Conservation (phyloP, 2,797 vertebrate species). For the Eulemur rubriventer region DNA sequence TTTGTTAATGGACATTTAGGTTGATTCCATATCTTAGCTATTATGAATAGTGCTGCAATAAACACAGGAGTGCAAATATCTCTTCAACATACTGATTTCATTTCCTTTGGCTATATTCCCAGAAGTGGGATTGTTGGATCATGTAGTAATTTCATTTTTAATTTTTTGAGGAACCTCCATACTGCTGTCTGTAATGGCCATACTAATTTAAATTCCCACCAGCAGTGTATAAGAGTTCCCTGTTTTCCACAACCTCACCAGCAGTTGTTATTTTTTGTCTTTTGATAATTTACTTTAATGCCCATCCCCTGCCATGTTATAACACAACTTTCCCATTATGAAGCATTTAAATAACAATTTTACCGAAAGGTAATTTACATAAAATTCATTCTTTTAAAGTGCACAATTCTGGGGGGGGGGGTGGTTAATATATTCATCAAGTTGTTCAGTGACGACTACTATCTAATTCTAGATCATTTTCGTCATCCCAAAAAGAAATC, state of each 20-base stretch:
- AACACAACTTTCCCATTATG: neutral
- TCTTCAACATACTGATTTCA: neutral
- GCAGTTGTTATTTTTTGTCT: neutral
- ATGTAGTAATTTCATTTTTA: neutral
- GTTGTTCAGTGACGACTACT: neutral
- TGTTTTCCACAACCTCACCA: neutral
- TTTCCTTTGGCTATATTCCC: neutral
- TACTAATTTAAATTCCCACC: neutral
- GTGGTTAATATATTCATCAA: neutral
- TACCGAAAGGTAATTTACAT: neutral
- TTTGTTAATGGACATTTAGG: neutral
- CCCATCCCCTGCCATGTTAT: neutral
- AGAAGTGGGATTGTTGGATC: neutral
- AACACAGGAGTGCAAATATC: neutral
- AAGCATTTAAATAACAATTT: neutral
- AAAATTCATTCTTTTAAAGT: neutral
- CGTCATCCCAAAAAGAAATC: neutral
- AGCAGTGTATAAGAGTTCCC: neutral
- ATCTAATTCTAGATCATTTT: neutral
- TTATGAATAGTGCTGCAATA: neutral
- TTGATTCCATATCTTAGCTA: neutral
- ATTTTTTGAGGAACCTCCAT: neutral
- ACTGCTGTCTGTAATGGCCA: neutral
- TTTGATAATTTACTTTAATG: neutral
- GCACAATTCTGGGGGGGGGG: accelerated